Base-by-base conservation (phyloP, 2,888 invertebrate genomes). In the Lissocephala sabroskyi region DNA sequence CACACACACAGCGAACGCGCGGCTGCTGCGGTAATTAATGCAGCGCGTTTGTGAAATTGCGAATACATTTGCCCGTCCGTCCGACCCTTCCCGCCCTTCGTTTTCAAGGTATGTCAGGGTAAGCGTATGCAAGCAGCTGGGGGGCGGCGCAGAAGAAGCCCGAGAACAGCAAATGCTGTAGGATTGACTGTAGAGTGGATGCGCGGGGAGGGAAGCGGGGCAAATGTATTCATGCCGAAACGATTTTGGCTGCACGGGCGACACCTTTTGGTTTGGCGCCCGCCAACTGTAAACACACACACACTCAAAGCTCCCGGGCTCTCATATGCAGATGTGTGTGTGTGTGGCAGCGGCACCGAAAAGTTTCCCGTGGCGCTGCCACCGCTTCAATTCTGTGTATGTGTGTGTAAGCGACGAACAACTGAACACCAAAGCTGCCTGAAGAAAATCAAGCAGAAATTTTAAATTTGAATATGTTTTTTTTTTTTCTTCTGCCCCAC, bases 21-120 rank as follows among this genome's bases (percentile, higher is more conserved):
- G 55, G 57, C 75, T 77, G 70, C 65, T 76, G 77, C 74, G 70
- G 75, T 71, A 71, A 71, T 71, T 71, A 71, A 71, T 71, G 70
- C 70, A 77, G 74, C 77, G 70, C 74, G 77, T 77, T 70, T 74
- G 75, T 63, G 75, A 71, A 77, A 77, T 77, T 74, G 70, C 77
- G 75, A 71, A 71, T 71, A 77, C 66, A 77, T 77, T 77, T 71
- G 64, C 63, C 60, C 57, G 56, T n/a, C n/a, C 58, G 39, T 39
- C 44, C 52, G 44, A 41, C 41, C 58, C n/a, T n/a, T n/a, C n/a
- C n/a, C n/a, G n/a, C n/a, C n/a, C n/a, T n/a, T n/a, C n/a, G 43
- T 47, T 56, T 56, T 57, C 58, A 56, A 56, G 56, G 56, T 56
- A 56, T 45, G 46, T 6, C 51, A 16, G 16, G 10, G 35, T 16